Conservation (phyloP, 2,888 invertebrate genomes). For the Tuta absoluta region DNA sequence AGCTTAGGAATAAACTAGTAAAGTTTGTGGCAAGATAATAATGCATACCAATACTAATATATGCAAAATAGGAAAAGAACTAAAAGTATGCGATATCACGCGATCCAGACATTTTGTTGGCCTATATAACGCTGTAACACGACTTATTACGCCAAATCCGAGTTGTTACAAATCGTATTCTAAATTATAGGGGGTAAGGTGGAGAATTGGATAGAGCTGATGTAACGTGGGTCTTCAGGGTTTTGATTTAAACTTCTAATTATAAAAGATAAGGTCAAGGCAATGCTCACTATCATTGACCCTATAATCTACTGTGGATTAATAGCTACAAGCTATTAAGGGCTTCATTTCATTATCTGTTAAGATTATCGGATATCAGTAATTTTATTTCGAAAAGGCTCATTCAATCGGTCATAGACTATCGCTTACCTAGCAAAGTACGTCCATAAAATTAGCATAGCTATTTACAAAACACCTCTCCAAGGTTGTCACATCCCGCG, state of each 20-base stretch:
- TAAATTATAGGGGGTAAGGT: slow-evolving; percentile 3
- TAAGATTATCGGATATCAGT: too few relatives aligned
- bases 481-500: background rate
- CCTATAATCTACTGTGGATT: too few relatives aligned
- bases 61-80: slow-evolving; percentile 75
- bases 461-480: slow-evolving; percentile 15
- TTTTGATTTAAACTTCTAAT: slow-evolving; percentile 35
- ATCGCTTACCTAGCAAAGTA: background rate
- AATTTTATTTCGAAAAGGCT: too few relatives aligned
- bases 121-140: slow-evolving; percentile 65
- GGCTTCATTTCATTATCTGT: too few relatives aligned
- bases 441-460: slow-evolving; percentile 2
- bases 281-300: slow-evolving; percentile 37
- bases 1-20: slow-evolving; percentile 49
- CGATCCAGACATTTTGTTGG: slow-evolving; percentile 76
- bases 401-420: background rate
- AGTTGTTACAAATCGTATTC: slow-evolving; percentile 11
- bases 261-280: slow-evolving; percentile 49
- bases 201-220: background rate
- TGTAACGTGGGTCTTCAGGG: background rate
- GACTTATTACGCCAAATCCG: slow-evolving; percentile 1
- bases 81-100: slow-evolving; percentile 73
- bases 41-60: slow-evolving; percentile 65
- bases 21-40: slow-evolving; percentile 50
- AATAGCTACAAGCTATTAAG: too few relatives aligned